Conservation (phyloP, 2,888 invertebrate genomes). For the Peribatodes rhomboidaria region DNA sequence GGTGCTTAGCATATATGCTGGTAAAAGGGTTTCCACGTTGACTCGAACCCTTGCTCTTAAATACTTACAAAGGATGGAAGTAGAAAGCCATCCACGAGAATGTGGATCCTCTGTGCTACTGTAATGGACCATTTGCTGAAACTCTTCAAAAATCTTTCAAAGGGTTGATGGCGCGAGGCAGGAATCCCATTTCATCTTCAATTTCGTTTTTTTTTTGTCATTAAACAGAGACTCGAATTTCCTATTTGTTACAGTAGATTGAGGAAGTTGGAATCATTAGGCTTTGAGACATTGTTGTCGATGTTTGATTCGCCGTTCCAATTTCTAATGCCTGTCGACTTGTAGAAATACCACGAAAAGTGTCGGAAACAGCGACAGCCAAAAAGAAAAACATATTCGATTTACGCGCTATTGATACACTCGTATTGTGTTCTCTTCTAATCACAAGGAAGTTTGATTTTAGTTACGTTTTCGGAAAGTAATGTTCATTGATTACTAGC, state of each 20-base stretch:
- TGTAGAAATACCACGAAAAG: neutral
- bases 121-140: constrained; percentile 30
- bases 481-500: too few relatives aligned
- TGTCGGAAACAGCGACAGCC: neutral
- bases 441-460: too few relatives aligned
- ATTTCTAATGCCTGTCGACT: neutral
- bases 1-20: constrained; percentile 4
- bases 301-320: neutral
- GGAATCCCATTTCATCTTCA: constrained; percentile 22
- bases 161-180: constrained; percentile 11
- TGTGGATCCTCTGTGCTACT: constrained; percentile 15
- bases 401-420: too few relatives aligned
- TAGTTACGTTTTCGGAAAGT: too few relatives aligned
- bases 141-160: constrained; percentile 28
- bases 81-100: constrained; percentile 7
- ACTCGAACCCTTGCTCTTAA: constrained; percentile 12
- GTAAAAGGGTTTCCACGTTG: constrained; percentile 21
- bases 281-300: neutral
- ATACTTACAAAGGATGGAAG: constrained; percentile 26
- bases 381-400: too few relatives aligned
- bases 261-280: neutral
- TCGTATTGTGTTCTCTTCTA: too few relatives aligned
- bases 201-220: constrained; percentile 5
- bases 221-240: constrained; percentile 14
- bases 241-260: constrained; percentile 5